phyloP scores from a whole-genome alignment of 2,888 invertebrate genomes.

The Cancer borealis region DNA sequence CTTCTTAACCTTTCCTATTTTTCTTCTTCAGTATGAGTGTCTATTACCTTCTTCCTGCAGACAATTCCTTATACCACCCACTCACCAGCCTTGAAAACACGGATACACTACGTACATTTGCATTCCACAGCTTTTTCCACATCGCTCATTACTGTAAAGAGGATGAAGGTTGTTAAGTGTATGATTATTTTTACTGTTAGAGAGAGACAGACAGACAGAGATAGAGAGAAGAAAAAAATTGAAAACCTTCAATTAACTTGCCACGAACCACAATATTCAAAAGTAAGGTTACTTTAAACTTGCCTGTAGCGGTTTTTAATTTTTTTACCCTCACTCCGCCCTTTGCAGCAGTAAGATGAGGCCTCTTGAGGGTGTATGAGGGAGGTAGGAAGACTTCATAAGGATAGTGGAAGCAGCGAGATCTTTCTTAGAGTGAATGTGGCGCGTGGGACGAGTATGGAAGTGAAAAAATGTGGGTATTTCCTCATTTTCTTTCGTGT shows the following conservation, averaged over 20 bases:
- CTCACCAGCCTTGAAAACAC: not conserved
- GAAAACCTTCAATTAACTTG: too few species aligned
- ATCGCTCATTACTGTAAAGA: not conserved
- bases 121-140: not conserved
- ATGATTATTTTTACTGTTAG: not conserved
- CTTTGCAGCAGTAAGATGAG: not conserved
- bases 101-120: too few species aligned
- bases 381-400: not conserved
- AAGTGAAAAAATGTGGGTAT: slow-evolving; percentile 37
- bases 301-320: too few species aligned
- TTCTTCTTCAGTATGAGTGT: not conserved
- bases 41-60: too few species aligned
- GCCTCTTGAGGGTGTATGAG: not conserved
- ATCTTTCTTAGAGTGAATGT: not conserved
- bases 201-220: too few species aligned
- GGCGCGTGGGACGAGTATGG: not conserved
- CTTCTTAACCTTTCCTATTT: not conserved
- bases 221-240: too few species aligned
- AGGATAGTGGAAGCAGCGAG: not conserved
- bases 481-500: too few species aligned
- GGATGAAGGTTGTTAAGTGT: not conserved
- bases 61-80: too few species aligned
- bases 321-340: too few species aligned
- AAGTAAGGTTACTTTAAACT: too few species aligned
- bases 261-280: too few species aligned